Evolutionary conservation across 2,888 invertebrate genomes (phyloP).

Genomic region (Drosophila mettleri): DNA sequence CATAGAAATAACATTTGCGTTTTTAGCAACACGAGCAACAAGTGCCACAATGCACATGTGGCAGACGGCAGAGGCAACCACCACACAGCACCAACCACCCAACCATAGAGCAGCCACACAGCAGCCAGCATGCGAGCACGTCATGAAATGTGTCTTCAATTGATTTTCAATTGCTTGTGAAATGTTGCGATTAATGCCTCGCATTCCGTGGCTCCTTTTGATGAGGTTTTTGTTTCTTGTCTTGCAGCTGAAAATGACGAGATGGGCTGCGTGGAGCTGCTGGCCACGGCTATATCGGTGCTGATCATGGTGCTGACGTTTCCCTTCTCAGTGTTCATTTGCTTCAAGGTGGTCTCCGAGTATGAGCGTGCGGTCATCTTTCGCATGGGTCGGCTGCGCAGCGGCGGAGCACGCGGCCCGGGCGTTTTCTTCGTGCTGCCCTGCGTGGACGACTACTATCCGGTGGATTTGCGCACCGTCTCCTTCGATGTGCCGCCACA

Average conservation of each 20-base stretch:
- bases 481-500: conserved; percentile 98
- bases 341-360: conserved; percentile 95
- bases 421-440: conserved; percentile 97
- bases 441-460: conserved; percentile 96
- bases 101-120: background rate
- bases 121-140: background rate
- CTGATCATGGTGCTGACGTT: conserved; percentile 91
- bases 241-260: conserved; percentile 87
- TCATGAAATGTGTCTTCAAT: conserved; percentile 32
- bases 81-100: background rate
- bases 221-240: background rate
- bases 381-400: conserved; percentile 91
- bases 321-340: conserved; percentile 93
- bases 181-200: conserved; percentile 22
- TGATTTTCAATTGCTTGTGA: conserved; percentile 55
- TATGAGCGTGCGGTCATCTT: conserved; percentile 96
- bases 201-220: background rate
- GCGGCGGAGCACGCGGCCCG: conserved; percentile 87
- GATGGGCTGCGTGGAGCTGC: conserved; percentile 90
- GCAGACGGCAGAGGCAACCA: conserved; percentile 7
- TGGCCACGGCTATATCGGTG: conserved; percentile 90
- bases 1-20: conserved; percentile 20
- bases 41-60: conserved; percentile 42
- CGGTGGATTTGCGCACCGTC: conserved; percentile 96
- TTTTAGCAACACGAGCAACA: conserved; percentile 33